Evolutionary conservation across 2,888 invertebrate species (phyloP).

Genomic region (Ctena decussata): DNA sequence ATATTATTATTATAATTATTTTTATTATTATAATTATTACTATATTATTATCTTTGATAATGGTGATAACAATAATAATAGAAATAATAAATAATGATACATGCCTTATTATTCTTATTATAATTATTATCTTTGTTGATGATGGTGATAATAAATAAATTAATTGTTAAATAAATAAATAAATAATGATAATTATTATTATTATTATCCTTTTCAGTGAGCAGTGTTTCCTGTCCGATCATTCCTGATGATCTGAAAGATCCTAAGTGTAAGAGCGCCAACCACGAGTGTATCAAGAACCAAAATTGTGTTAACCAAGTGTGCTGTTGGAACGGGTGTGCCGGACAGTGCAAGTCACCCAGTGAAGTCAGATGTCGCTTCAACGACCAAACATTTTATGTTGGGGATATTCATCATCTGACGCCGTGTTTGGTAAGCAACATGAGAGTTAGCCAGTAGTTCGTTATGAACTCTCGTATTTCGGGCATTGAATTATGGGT

Average conservation of each 20-base stretch:
- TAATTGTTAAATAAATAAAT: neutral
- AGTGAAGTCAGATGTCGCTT: constrained; percentile 17
- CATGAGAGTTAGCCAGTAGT: too few species aligned
- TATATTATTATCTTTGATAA: too few species aligned
- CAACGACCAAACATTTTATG: constrained; percentile 3
- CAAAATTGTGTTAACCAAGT: constrained; percentile 28
- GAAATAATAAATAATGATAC: too few species aligned
- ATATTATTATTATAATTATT: too few species aligned
- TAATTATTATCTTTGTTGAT: too few species aligned
- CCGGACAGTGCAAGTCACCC: constrained; percentile 34
- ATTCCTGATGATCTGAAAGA: neutral
- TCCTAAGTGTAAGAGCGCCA: neutral
- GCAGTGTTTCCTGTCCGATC: constrained; percentile 24
- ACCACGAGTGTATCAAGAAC: constrained; percentile 24
- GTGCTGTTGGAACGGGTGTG: constrained; percentile 50
- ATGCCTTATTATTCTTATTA: too few species aligned
- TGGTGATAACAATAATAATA: too few species aligned
- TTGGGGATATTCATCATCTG: constrained; percentile 35
- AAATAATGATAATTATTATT: neutral
- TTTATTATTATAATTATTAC: too few species aligned
- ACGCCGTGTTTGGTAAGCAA: constrained; percentile 36
- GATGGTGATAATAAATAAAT: too few species aligned
- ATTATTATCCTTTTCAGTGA: constrained; percentile 6
- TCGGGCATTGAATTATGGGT: too few species aligned
- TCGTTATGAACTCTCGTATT: too few species aligned